A percentile compares a stretch with the other conserved stretches of the same genome.
Conservation (phyloP, 2,888 invertebrate species). For the Parnassius mnemosyne region DNA sequence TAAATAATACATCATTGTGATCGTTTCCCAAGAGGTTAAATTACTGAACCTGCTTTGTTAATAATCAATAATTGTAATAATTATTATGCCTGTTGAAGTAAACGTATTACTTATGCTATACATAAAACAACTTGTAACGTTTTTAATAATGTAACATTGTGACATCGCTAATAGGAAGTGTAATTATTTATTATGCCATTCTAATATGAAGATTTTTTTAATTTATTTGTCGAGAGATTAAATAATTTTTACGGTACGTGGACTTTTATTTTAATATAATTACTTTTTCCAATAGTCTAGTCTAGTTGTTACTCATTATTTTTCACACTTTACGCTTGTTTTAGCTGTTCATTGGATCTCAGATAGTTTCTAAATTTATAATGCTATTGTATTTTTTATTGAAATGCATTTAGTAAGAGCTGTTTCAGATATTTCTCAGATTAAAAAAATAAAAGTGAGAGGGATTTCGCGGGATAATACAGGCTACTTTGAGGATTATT, state of each 20-base stretch:
- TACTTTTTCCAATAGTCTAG: neutral
- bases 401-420: too few relatives aligned
- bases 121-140: slow-evolving; percentile 38
- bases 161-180: slow-evolving; percentile 51
- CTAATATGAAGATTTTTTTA: slow-evolving; percentile 69
- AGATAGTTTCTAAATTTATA: too few relatives aligned
- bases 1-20: slow-evolving; percentile 32
- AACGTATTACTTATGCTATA: slow-evolving; percentile 53
- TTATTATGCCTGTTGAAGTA: slow-evolving; percentile 49
- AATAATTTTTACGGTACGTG: slow-evolving; percentile 66
- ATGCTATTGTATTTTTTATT: too few relatives aligned
- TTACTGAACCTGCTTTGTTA: slow-evolving; percentile 48
- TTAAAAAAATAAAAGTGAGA: too few relatives aligned
- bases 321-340: too few relatives aligned
- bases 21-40: slow-evolving; percentile 44
- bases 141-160: slow-evolving; percentile 53
- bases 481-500: too few relatives aligned
- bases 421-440: too few relatives aligned
- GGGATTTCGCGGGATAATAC: too few relatives aligned
- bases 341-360: too few relatives aligned
- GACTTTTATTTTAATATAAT: slow-evolving; percentile 28
- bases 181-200: slow-evolving; percentile 68
- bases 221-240: slow-evolving; percentile 79
- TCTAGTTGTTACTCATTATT: too few relatives aligned
- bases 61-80: slow-evolving; percentile 44